Evolutionary conservation across 1,140 invertebrate genomes (phyloP), one percentile per base, ranked within the genome.

Genomic region (Mylabris phalerata): DNA sequence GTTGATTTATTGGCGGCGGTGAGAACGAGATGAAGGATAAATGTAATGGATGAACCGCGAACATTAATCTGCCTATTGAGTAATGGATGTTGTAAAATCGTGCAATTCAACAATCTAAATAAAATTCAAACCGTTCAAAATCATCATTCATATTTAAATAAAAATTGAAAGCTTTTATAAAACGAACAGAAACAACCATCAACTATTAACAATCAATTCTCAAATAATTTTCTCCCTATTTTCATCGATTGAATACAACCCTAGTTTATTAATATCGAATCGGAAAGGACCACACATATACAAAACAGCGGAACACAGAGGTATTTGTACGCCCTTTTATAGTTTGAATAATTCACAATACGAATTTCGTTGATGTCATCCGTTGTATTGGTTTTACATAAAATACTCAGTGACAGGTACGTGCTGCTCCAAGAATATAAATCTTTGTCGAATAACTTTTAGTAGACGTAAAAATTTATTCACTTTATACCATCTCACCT

Each of bases 41-140:
- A 63, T 60, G 59, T 67, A 65, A 67, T 67, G 61, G 63, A 65
- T 67, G 63, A 67, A 67, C 61, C 61, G 59, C 63, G 57, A 63
- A 62, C 59, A 63, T 63, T 66, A 64, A 66, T 66, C 59, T 62
- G 50, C 52, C 59, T 49, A 60, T 62, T 62, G 60, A 62, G 56
- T 62, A 59, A 62, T 62, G 60, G 58, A 32, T 32, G 32, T 5
- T 32, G 32, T 32, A 32, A 32, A 32, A 32, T 32, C 32, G 4
- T 32, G 32, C 32, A 5, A 7, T 7, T 32, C 7, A 32, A 32
- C 32, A 7, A 32, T 7, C 32, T 32, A 32, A 4, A 32, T 32
- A 7, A 32, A 32, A 32, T 32, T 32, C 32, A 32, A 32, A 32
- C 32, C 32, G 7, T 32, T 32, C 7, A 32, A 4, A 32, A 32